Base-by-base conservation (phyloP, 2,888 invertebrate genomes). In the Gastrophysa polygoni region DNA sequence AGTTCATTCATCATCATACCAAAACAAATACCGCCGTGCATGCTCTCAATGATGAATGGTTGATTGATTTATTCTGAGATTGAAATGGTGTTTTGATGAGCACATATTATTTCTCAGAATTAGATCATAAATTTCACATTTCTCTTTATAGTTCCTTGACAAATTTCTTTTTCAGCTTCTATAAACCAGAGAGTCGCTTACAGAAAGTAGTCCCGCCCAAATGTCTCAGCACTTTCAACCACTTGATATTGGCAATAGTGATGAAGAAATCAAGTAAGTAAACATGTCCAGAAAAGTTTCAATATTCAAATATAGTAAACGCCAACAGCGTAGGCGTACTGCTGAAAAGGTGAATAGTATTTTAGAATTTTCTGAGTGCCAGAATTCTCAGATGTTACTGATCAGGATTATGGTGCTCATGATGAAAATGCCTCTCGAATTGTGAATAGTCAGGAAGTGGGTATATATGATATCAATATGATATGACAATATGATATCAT, bases 211-310 rank as follows among this genome's bases (percentile, higher is more conserved):
- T 44, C 6, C 44, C 44, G 6, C 44, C 17, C 11, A 44, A 44
- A 44, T 6, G 10, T 44, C 5, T 43, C 44, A 8, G 17, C 44
- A 44, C 44, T 44, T 11, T 17, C 8, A 44, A 44, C 44, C 44
- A 10, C 44, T 44, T 44, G 44, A 14, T 17, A 2, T 16, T 44
- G 44, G 44, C 44, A 14, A 44, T 44, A 8, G 44, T 44, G 44
- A 44, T 44, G 44, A 44, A 44, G 44, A 44, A 44, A 44, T n/a
- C n/a, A n/a, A 44, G 44, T 44, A 14, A 44, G 44, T 44, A 44
- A 44, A 44, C 44, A 44, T 44, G 44, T 44, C 44, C 44, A 14
- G 44, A 11, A 14, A 17, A 11, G 11, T 44, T 14, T 17, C 44
- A 44, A 44, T 44, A 44, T 44, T 44, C 16, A 14, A 44, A 44